Base-by-base conservation (phyloP, 2,797 vertebrate species). In the Danio kyathit region DNA sequence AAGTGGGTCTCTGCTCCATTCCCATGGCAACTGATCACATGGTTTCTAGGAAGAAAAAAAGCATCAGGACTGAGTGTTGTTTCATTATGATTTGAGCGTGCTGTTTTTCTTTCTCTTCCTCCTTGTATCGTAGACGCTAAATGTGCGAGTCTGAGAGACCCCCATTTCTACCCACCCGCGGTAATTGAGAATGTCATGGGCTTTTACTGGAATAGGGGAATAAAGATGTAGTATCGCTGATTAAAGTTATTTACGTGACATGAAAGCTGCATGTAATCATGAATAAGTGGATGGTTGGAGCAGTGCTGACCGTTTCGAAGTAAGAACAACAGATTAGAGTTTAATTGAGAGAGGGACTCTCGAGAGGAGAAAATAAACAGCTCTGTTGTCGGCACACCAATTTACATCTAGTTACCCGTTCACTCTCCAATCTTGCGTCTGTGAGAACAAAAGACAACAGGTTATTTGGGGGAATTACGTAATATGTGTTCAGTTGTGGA, bases 11-110 rank as follows among this genome's bases (percentile, higher is more conserved):
- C 89, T 89, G 84, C 83, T 85, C 87, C 73, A 63, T 91, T 85
- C 88, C 91, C 88, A 88, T 88, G 89, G 91, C 89, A 95, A 93
- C 89, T 84, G 79, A 81, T 87, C 85, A 84, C 80, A 44, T 86
- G 89, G 90, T 80, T 89, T 86, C 88, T 85, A 87, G 88, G 84
- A 89, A 85, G 86, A 29, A 29, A 29, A 29, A 29, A 75, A 85
- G 79, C 88, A 90, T 91, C 75, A 90, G 90, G 84, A 89, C 79
- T 84, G 86, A 81, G 83, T 88, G 81, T 86, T 82, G 79, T 84
- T 87, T 86, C 80, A 86, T 87, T 86, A 79, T 87, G 82, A 83
- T 83, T 82, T 84, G 75, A 80, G 69, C 72, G 54, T 57, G 63
- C 65, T 73, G 71, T 65, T 67, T 80, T 66, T 83, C 67, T 66